Conservation (phyloP, 2,888 invertebrate genomes). For the Amphiduros pacificus region DNA sequence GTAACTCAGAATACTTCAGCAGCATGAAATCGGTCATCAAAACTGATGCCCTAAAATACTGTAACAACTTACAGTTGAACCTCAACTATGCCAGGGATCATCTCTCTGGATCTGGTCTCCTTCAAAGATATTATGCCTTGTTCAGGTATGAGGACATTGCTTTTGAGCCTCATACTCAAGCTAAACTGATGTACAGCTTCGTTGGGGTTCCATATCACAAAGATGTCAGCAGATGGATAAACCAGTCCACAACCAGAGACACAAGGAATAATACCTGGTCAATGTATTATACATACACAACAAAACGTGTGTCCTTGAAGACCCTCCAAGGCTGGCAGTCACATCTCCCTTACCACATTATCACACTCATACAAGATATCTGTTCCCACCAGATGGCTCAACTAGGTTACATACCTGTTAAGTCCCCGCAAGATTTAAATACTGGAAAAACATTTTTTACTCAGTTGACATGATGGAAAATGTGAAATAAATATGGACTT, state of each 20-base stretch:
- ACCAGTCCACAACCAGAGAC: neutral
- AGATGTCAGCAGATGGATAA: slow-evolving; percentile 1
- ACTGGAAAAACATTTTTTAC: too few relatives aligned
- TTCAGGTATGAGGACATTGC: slow-evolving; percentile 7
- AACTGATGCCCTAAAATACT: neutral
- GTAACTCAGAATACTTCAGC: neutral
- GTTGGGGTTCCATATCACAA: neutral
- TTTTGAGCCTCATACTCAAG: neutral
- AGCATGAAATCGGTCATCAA: neutral
- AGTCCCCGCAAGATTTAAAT: too few relatives aligned
- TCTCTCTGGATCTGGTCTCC: neutral
- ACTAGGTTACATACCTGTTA: too few relatives aligned
- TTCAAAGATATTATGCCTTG: neutral
- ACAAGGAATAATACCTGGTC: too few relatives aligned
- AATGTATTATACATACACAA: too few relatives aligned
- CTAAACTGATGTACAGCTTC: neutral
- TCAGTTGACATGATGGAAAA: too few relatives aligned
- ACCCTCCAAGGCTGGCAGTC: too few relatives aligned
- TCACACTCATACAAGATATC: too few relatives aligned
- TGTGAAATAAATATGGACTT: too few relatives aligned
- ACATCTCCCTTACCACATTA: too few relatives aligned
- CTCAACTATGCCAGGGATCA: neutral
- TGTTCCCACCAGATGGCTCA: too few relatives aligned
- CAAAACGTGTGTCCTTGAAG: too few relatives aligned
- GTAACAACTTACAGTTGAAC: neutral